Base-by-base conservation (phyloP, 2,888 invertebrate species). In the Microctonus brassicae region DNA sequence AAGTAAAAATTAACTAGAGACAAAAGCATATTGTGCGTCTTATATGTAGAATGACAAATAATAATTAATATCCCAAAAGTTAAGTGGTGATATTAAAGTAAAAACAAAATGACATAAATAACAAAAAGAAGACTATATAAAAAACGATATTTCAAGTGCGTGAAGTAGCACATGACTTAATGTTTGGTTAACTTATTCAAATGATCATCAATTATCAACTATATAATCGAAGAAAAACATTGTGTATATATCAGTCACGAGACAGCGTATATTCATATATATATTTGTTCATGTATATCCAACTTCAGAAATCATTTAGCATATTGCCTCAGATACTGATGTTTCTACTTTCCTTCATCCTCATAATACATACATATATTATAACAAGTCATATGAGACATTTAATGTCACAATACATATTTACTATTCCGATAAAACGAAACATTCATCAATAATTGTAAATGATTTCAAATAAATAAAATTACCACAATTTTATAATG, bases 141-240 rank as follows among this genome's bases (percentile, higher is more conserved):
- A 20, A 24, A 58, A 58, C 34, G 22, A 61, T 39, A 66, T 66
- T 57, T 68, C 69, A 60, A 70, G 73, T 69, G 24, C 76, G 73
- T 76, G 76, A 70, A 69, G 70, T 72, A 69, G 71, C 76, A 65
- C 76, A 76, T 76, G 76, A 76, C 73, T 73, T 58, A 4, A 58
- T 60, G 70, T 64, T n/a, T 52, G 72, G 60, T 42, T 72, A 75
- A 73, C 75, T 75, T 73, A 71, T 76, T 74, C 74, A 73, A 76
- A 76, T 73, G 75, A 63, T 72, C 72, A 75, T 77, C 74, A 77
- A 78, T 78, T 76, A 78, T 77, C 78, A 75, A 75, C n/a, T n/a
- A 73, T 55, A 57, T 55, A 69, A 67, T 63, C 69, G 57, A 65
- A 74, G 66, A 55, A 69, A 74, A 70, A 75, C 57, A 62, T 72